Percentiles rank a stretch among this genome's conserved stretches.
Evolutionary conservation across 2,113 vertebrate genomes (phyloP).

Genomic region (Brachypteracias leptosomus): DNA sequence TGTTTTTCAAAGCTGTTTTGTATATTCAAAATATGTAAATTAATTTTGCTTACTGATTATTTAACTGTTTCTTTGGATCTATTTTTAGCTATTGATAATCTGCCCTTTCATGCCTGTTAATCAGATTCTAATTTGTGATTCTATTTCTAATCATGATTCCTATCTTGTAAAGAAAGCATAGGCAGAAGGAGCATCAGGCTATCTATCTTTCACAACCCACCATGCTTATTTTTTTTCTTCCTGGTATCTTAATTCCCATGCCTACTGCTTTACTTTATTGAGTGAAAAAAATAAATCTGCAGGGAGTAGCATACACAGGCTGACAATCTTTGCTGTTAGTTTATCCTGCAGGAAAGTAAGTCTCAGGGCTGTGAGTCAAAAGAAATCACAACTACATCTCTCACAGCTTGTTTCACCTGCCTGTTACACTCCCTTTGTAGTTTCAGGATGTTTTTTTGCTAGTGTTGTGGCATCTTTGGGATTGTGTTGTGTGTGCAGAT

Average conservation of each 20-base stretch:
- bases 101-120: neutral
- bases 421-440: neutral
- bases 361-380: neutral
- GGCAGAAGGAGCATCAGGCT: neutral
- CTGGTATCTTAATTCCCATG: neutral
- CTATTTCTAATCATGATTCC: fast-evolving
- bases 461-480: neutral
- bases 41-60: neutral
- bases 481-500: neutral
- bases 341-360: neutral
- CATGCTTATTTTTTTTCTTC: neutral
- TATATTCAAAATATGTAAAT: neutral
- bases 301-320: neutral
- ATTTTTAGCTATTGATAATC: neutral
- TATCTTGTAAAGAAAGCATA: neutral
- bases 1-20: neutral
- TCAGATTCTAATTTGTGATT: neutral
- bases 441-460: neutral
- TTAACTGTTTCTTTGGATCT: neutral
- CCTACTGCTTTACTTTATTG: neutral
- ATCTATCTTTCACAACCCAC: neutral
- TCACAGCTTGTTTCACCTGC: neutral
- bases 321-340: neutral
- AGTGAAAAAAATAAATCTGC: neutral
- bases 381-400: too few relatives aligned